phyloP scores from a whole-genome alignment of 2,113 vertebrate genomes.

The Dascyllus trimaculatus region DNA sequence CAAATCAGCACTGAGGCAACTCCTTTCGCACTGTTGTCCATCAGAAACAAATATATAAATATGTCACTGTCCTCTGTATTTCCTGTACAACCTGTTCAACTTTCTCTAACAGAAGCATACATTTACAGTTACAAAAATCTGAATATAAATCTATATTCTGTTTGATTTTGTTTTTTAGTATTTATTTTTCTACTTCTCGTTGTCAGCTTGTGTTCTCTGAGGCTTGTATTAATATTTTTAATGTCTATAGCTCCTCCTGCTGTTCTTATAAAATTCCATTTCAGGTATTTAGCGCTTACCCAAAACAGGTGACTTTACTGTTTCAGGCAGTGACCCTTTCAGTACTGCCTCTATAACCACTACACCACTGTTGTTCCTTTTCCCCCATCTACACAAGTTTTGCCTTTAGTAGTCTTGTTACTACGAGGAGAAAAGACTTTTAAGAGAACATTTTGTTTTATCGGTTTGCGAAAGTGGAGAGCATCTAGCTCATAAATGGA shows the following conservation, averaged over 20 bases:
- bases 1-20: constrained; percentile 20
- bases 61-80: constrained; percentile 9
- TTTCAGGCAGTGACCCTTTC: constrained; percentile 16
- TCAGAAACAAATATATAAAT: neutral
- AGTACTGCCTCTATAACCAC: constrained; percentile 30
- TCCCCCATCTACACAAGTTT: neutral
- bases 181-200: constrained; percentile 72
- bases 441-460: constrained; percentile 10
- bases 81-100: neutral
- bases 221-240: constrained; percentile 48
- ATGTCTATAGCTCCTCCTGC: constrained; percentile 29
- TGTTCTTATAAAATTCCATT: constrained; percentile 25
- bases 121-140: constrained; percentile 22
- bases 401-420: neutral
- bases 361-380: neutral
- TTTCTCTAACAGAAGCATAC: neutral
- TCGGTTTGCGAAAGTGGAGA: constrained; percentile 9
- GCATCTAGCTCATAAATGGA: neutral
- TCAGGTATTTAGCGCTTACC: constrained; percentile 23
- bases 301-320: neutral
- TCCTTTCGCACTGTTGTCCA: too few relatives aligned
- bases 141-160: constrained; percentile 44
- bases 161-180: constrained; percentile 61
- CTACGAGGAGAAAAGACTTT: neutral
- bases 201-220: constrained; percentile 38